Percentiles rank a stretch among this genome's conserved stretches.
Evolutionary conservation across 2,888 invertebrate genomes (phyloP).

Genomic region (Aleiodes leptofemur): DNA sequence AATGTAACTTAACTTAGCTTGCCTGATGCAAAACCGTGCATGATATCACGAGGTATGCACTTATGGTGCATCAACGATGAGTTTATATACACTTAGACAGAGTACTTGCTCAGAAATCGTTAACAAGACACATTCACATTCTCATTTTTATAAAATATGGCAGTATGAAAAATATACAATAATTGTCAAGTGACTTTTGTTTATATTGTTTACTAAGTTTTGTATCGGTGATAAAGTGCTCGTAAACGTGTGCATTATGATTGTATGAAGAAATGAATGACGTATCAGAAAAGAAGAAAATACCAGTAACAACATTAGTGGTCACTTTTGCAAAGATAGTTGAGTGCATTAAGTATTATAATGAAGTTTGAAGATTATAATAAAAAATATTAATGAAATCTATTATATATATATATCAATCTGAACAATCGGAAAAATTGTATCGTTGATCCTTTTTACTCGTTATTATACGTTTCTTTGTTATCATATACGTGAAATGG

Average conservation of each 20-base stretch:
- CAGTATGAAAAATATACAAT: slow-evolving; percentile 63
- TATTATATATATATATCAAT: not conserved
- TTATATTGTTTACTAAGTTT: slow-evolving; percentile 26
- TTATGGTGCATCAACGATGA: slow-evolving; percentile 54
- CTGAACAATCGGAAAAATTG: slow-evolving; percentile 38
- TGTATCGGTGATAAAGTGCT: slow-evolving; percentile 66
- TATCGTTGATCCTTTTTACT: slow-evolving; percentile 14
- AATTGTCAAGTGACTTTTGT: slow-evolving; percentile 42
- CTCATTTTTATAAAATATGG: slow-evolving; percentile 23
- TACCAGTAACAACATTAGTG: slow-evolving; percentile 40
- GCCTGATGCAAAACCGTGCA: slow-evolving; percentile 35
- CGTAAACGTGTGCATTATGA: slow-evolving; percentile 53
- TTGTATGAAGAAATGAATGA: slow-evolving; percentile 40
- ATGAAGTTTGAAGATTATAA: slow-evolving; percentile 24
- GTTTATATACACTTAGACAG: slow-evolving; percentile 64
- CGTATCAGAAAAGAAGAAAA: slow-evolving; percentile 28
- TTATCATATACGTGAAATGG: slow-evolving; percentile 23
- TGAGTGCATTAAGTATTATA: slow-evolving; percentile 36
- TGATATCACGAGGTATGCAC: slow-evolving; percentile 65
- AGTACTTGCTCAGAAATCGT: slow-evolving; percentile 62
- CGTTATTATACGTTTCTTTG: slow-evolving; percentile 34
- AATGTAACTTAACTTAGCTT: slow-evolving; percentile 31
- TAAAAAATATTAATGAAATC: slow-evolving; percentile 16
- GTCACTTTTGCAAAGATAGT: slow-evolving; percentile 35
- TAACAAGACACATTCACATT: not conserved